Conservation (phyloP, 1,140 invertebrate species). For the Metopolophium dirhodum region DNA sequence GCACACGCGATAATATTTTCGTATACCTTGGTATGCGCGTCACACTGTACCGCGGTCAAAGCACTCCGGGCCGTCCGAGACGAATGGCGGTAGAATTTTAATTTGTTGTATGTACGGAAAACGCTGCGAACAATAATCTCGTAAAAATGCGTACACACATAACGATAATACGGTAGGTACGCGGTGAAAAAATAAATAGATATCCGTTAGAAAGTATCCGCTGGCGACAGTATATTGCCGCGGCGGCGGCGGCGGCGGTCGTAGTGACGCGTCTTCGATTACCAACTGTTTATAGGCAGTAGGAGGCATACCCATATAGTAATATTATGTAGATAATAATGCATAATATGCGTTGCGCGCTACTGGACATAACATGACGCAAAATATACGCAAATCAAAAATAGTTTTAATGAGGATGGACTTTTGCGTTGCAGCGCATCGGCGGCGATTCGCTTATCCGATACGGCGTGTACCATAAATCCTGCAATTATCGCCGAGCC, state of each 20-base stretch:
- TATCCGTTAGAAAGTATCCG: conserved; percentile 24
- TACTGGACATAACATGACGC: neutral
- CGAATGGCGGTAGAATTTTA: neutral
- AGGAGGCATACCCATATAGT: neutral
- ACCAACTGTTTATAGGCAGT: neutral
- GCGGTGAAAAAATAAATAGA: neutral
- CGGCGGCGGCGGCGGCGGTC: too few species aligned
- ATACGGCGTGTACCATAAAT: conserved; percentile 24
- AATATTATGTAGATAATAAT: neutral
- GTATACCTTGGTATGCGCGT: too few species aligned
- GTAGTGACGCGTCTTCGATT: neutral
- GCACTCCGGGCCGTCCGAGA: neutral
- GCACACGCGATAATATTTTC: neutral
- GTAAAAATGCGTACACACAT: neutral
- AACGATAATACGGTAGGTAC: too few species aligned
- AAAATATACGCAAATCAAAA: neutral
- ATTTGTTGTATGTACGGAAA: neutral
- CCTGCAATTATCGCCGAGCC: conserved; percentile 23
- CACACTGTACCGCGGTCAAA: neutral
- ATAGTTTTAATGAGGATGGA: conserved; percentile 26
- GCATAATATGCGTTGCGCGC: neutral
- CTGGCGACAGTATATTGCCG: neutral
- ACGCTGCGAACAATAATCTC: neutral
- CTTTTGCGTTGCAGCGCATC: neutral
- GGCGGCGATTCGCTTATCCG: conserved; percentile 14